These are phyloP conservation scores for Chrysolina haemoptera DNA, from an alignment of 2,888 invertebrate species.

Conservation along the genomic window DNA sequence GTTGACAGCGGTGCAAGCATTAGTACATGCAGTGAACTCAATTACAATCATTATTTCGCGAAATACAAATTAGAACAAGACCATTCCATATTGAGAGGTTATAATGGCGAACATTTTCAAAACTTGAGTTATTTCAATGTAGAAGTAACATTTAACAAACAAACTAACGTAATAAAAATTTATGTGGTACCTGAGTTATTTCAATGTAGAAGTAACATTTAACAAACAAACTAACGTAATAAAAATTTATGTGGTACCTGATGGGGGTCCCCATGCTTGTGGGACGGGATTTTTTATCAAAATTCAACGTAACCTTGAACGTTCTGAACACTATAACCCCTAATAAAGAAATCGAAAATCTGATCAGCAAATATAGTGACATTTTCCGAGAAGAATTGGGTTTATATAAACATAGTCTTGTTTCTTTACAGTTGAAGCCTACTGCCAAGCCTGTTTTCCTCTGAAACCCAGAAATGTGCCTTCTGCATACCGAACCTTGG, in stretches of 20 bases:
- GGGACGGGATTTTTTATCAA: slow-evolving; percentile 5
- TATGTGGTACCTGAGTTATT: slow-evolving; percentile 16
- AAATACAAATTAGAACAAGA: neutral
- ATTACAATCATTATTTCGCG: neutral
- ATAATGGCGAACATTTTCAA: neutral
- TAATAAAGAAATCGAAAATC: too few species aligned
- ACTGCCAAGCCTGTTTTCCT: too few species aligned
- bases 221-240: too few species aligned
- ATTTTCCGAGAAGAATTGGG: too few species aligned
- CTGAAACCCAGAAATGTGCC: too few species aligned
- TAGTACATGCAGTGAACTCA: neutral
- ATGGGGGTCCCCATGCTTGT: neutral
- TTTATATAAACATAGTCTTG: too few species aligned
- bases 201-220: too few species aligned
- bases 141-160: neutral
- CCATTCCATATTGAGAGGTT: slow-evolving; percentile 6
- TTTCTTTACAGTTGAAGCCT: too few species aligned
- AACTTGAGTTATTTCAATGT: slow-evolving; percentile 1
- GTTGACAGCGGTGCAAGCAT: neutral
- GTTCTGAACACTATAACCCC: neutral
- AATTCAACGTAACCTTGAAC: slow-evolving; percentile 10
- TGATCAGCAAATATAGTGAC: too few species aligned
- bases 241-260: too few species aligned
- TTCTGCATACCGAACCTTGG: too few species aligned
- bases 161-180: neutral